Evolutionary conservation across 2,888 invertebrate species (phyloP).

Genomic region (Phymatocera aterrima): DNA sequence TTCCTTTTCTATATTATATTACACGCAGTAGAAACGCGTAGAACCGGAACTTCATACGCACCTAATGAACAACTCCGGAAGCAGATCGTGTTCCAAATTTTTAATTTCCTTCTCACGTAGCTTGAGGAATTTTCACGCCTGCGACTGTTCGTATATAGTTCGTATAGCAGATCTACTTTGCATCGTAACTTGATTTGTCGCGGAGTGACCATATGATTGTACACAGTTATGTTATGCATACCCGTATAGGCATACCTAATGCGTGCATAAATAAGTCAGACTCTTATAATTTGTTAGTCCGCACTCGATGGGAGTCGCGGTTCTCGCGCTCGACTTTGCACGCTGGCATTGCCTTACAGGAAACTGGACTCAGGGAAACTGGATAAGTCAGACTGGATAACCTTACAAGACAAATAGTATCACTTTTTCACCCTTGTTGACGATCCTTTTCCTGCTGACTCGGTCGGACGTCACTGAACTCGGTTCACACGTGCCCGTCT

Average conservation of each 20-base stretch:
- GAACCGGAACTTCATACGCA: not conserved
- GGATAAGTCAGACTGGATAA: slow-evolving; percentile 29
- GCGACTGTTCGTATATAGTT: too few relatives aligned
- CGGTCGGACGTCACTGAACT: slow-evolving; percentile 3
- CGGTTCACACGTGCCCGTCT: too few relatives aligned
- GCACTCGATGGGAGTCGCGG: not conserved
- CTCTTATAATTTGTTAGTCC: not conserved
- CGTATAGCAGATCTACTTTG: too few relatives aligned
- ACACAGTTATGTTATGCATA: too few relatives aligned
- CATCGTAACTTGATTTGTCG: not conserved
- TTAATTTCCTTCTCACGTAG: too few relatives aligned
- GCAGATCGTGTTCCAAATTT: too few relatives aligned
- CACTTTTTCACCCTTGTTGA: slow-evolving; percentile 33
- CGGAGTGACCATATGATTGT: not conserved
- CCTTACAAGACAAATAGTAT: slow-evolving; percentile 30
- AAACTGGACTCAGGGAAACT: slow-evolving; percentile 7
- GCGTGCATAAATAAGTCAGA: not conserved
- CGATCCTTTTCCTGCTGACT: slow-evolving; percentile 16
- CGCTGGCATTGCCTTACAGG: slow-evolving; percentile 13
- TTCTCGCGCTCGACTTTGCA: not conserved
- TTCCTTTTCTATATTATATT: too few relatives aligned
- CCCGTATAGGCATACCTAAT: too few relatives aligned
- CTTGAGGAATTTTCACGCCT: not conserved
- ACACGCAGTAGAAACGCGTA: not conserved
- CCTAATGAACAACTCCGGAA: not conserved